phyloP scores from a whole-genome alignment of 2,888 invertebrate genomes.

The Sphaeridia pumilis region DNA sequence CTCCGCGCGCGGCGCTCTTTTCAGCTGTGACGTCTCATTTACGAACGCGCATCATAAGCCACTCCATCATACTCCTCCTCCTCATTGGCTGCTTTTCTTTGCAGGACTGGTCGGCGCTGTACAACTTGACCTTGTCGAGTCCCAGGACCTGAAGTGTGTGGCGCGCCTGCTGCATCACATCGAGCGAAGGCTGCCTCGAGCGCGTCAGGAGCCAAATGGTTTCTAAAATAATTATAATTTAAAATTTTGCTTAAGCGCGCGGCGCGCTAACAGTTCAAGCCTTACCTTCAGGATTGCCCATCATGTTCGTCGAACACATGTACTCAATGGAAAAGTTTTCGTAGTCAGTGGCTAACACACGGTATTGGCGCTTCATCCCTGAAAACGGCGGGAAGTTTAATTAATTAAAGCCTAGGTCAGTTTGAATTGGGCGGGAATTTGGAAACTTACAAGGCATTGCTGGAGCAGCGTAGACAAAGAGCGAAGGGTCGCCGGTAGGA shows the following conservation, averaged over 20 bases:
- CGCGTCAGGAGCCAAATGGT: constrained; percentile 54
- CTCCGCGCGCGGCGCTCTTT: too few relatives aligned
- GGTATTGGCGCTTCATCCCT: constrained; percentile 37
- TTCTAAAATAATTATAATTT: constrained; percentile 35
- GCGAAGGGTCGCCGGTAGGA: constrained; percentile 18
- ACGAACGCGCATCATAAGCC: too few relatives aligned
- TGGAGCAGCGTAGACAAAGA: constrained; percentile 20
- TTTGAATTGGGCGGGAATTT: not conserved
- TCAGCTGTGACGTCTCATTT: too few relatives aligned
- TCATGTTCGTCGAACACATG: constrained; percentile 36
- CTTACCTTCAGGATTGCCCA: constrained; percentile 33
- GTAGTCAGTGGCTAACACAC: constrained; percentile 37
- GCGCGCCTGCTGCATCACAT: constrained; percentile 48
- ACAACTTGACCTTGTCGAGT: constrained; percentile 34
- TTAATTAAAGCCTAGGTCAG: constrained; percentile 2
- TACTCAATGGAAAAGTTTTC: constrained; percentile 37
- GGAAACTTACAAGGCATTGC: constrained; percentile 24
- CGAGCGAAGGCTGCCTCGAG: constrained; percentile 46
- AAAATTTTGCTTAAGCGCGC: too few relatives aligned
- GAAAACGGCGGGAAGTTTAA: too few relatives aligned
- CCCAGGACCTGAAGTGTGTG: constrained; percentile 35
- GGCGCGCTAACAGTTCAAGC: not conserved
- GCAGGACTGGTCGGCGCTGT: constrained; percentile 34
- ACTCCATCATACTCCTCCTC: constrained; percentile 30
- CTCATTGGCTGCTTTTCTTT: constrained; percentile 33